Conservation (phyloP, 2,113 vertebrate species). For the Mastomys coucha region DNA sequence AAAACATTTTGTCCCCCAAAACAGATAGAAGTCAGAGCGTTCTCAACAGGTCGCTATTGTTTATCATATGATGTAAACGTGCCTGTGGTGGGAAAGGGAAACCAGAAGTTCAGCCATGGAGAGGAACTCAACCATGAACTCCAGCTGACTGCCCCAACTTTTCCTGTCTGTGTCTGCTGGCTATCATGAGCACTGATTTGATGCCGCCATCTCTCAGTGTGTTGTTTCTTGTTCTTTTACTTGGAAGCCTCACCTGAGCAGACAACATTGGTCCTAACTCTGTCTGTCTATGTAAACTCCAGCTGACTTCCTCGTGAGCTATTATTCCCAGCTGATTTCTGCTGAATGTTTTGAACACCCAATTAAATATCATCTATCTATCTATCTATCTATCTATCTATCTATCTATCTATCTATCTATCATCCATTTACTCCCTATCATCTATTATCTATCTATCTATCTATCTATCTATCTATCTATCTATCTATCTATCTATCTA, state of each 20-base stretch:
- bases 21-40: not conserved
- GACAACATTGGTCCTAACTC: not conserved
- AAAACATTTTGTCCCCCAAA: not conserved
- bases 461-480: not conserved
- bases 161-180: not conserved
- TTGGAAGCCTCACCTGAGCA: not conserved
- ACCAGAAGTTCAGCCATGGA: not conserved
- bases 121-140: not conserved
- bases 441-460: not conserved
- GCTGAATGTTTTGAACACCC: not conserved
- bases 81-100: not conserved
- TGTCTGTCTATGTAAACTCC: not conserved
- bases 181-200: not conserved
- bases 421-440: not conserved
- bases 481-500: too few relatives aligned
- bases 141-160: not conserved
- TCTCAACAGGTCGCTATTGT: not conserved
- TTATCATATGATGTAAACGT: too few relatives aligned
- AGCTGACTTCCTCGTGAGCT: not conserved
- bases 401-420: too few relatives aligned
- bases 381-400: not conserved
- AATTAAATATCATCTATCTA: not conserved
- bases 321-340: not conserved
- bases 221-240: not conserved
- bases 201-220: not conserved